Conservation (phyloP, 2,888 invertebrate genomes). For the Alentia gelatinosa region DNA sequence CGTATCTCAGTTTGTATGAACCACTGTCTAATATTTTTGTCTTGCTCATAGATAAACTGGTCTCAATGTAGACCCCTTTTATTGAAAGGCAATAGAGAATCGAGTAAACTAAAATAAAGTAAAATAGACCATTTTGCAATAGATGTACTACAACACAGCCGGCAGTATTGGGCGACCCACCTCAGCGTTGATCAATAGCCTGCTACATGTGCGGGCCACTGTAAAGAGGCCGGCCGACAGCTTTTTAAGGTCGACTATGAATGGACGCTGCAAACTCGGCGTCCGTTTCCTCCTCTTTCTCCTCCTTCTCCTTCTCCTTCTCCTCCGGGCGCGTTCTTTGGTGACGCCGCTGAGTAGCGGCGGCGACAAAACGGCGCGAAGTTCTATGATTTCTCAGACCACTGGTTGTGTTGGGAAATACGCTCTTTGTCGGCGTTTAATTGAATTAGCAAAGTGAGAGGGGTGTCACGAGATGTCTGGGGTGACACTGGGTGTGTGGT, state of each 20-base stretch:
- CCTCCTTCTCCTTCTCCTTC: not conserved
- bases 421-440: conserved; percentile 35
- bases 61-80: too few species aligned
- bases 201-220: not conserved
- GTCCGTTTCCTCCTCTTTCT: not conserved
- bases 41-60: too few species aligned
- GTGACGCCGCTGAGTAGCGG: conserved; percentile 19
- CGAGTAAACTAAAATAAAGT: too few species aligned
- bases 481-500: not conserved
- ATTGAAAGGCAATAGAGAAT: too few species aligned
- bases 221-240: not conserved
- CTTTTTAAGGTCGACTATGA: not conserved
- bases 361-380: not conserved
- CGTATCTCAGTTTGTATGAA: too few species aligned
- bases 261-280: too few species aligned
- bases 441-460: conserved; percentile 37
- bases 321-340: not conserved
- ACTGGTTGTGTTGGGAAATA: conserved; percentile 36
- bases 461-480: conserved; percentile 20
- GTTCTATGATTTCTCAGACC: conserved; percentile 12
- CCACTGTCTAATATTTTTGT: too few species aligned
- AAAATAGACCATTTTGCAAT: not conserved
- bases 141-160: not conserved
- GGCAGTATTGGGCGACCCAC: too few species aligned
- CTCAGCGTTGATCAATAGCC: not conserved